A percentile compares a stretch with the other conserved stretches of the same genome.
phyloP scores from a whole-genome alignment of 2,888 invertebrate species.

The Achlya flavicornis region DNA sequence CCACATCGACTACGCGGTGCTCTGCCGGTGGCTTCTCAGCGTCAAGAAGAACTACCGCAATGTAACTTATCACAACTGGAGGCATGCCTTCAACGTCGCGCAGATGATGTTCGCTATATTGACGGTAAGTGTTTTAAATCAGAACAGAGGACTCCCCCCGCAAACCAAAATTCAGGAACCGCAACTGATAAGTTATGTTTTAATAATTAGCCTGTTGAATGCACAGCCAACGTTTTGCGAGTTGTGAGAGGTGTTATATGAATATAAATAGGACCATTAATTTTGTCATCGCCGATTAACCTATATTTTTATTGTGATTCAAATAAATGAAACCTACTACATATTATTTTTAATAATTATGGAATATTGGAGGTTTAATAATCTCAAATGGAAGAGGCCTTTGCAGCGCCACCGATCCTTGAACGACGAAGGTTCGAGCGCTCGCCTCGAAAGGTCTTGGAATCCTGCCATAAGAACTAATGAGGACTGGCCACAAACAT shows the following conservation, averaged over 20 bases:
- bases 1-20: slow-evolving; percentile 95
- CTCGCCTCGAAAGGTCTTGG: not conserved
- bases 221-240: too few species aligned
- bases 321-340: too few species aligned
- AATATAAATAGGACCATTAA: too few species aligned
- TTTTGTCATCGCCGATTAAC: too few species aligned
- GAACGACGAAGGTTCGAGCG: not conserved
- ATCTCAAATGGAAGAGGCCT: slow-evolving; percentile 14
- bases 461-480: not conserved
- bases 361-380: not conserved
- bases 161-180: too few species aligned
- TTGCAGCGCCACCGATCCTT: slow-evolving; percentile 3
- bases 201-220: too few species aligned
- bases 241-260: too few species aligned
- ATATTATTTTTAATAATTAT: not conserved
- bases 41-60: slow-evolving; percentile 98
- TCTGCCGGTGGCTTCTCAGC: slow-evolving; percentile 95
- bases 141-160: too few species aligned
- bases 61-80: slow-evolving; percentile 98
- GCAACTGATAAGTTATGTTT: too few species aligned
- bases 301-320: too few species aligned
- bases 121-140: slow-evolving; percentile 85
- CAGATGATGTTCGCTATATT: slow-evolving; percentile 99
- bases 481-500: slow-evolving; percentile 5
- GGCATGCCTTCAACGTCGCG: slow-evolving; percentile 98